phyloP scores from a whole-genome alignment of 1,140 invertebrate genomes.

The Danaus plexippus region DNA sequence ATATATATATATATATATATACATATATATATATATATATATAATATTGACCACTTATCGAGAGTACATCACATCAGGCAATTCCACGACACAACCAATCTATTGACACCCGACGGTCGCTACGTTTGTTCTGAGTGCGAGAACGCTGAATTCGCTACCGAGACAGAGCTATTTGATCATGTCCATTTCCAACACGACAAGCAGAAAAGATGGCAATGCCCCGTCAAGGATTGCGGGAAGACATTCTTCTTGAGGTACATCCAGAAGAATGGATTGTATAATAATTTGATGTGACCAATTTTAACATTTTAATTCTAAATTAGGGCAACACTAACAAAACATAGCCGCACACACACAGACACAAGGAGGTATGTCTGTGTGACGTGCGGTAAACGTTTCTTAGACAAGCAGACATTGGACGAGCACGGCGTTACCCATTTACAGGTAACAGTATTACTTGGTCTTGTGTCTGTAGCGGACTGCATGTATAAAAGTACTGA shows the following conservation, averaged over 20 bases:
- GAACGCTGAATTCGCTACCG: slow-evolving; percentile 35
- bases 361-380: slow-evolving; percentile 64
- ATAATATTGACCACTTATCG: neutral
- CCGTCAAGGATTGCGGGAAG: slow-evolving; percentile 49
- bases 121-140: slow-evolving; percentile 39
- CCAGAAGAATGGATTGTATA: neutral
- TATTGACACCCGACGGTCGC: slow-evolving; percentile 26
- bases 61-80: slow-evolving; percentile 30
- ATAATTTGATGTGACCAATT: slow-evolving; percentile 9
- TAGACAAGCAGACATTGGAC: slow-evolving; percentile 68
- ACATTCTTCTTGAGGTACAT: slow-evolving; percentile 49
- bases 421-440: slow-evolving; percentile 71
- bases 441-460: slow-evolving; percentile 36
- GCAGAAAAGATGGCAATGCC: slow-evolving; percentile 51
- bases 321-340: slow-evolving; percentile 70
- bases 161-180: slow-evolving; percentile 60
- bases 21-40: too few species aligned
- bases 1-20: too few species aligned
- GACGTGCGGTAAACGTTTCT: slow-evolving; percentile 65
- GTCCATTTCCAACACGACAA: slow-evolving; percentile 59
- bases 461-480: neutral
- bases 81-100: slow-evolving; percentile 40
- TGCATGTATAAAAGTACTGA: neutral
- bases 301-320: neutral
- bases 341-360: slow-evolving; percentile 68